Conservation (phyloP, 2,888 invertebrate species). For the Tipula vernalis region DNA sequence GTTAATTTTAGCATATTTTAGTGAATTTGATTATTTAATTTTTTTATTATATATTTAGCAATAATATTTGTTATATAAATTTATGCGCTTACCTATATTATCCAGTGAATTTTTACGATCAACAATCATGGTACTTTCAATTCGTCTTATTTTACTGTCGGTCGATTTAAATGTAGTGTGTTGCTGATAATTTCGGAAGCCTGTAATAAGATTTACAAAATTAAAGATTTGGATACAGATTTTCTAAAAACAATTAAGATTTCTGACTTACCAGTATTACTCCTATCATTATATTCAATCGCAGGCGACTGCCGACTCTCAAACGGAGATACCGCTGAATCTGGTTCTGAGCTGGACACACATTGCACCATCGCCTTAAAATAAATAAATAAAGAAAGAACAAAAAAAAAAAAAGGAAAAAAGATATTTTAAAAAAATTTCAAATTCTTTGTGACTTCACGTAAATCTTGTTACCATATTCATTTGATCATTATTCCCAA, state of each 20-base stretch:
- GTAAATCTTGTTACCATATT: slow-evolving; percentile 27
- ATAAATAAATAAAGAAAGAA: slow-evolving; percentile 29
- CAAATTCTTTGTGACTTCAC: not conserved
- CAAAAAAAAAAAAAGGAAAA: slow-evolving; percentile 39
- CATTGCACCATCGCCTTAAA: slow-evolving; percentile 52
- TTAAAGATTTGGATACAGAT: no score
- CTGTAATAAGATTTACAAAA: not conserved
- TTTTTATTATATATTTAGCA: not conserved
- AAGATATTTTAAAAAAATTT: not conserved
- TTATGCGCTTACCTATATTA: not conserved
- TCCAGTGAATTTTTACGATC: not conserved
- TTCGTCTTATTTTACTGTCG: not conserved
- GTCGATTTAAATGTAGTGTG: not conserved
- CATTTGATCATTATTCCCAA: slow-evolving; percentile 25
- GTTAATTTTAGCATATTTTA: not conserved
- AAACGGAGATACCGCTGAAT: slow-evolving; percentile 43
- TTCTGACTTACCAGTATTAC: slow-evolving; percentile 23
- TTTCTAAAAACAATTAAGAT: no score
- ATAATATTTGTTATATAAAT: not conserved
- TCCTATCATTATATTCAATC: slow-evolving; percentile 28
- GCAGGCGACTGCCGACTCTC: slow-evolving; percentile 35
- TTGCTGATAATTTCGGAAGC: not conserved
- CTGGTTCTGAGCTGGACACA: slow-evolving; percentile 75
- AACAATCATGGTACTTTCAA: not conserved
- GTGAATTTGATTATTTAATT: not conserved